Percentiles rank a stretch among this genome's conserved stretches.
These are phyloP conservation scores for Temnothorax nylanderi DNA, from an alignment of 1,140 invertebrate genomes.

Conservation along the genomic window DNA sequence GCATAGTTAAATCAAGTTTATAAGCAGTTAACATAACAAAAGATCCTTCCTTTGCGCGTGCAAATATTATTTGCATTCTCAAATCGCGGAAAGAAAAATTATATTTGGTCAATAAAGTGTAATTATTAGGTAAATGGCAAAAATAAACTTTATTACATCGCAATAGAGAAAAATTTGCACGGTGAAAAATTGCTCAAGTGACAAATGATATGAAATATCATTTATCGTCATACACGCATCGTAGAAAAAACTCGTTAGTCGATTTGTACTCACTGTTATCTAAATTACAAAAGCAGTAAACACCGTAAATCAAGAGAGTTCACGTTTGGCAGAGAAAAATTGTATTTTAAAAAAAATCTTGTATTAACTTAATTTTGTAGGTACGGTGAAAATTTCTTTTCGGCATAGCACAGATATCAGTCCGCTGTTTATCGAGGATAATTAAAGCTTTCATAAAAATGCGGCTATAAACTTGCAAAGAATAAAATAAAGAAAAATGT, in stretches of 20 bases:
- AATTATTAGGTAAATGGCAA: background rate
- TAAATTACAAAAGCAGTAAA: background rate
- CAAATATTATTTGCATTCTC: background rate
- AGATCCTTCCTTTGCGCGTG: background rate
- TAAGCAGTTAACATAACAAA: background rate
- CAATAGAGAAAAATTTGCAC: background rate
- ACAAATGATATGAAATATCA: conserved; percentile 11
- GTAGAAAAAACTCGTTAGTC: background rate
- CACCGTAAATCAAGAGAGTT: background rate
- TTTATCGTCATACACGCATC: background rate
- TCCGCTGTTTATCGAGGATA: background rate
- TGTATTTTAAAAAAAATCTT: conserved; percentile 7
- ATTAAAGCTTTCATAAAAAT: background rate
- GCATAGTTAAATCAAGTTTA: background rate
- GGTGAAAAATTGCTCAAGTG: background rate
- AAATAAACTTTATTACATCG: background rate
- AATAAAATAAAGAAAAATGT: background rate
- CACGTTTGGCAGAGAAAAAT: background rate
- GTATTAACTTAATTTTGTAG: conserved; percentile 6
- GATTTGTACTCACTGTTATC: background rate
- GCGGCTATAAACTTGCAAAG: background rate
- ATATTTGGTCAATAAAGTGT: background rate
- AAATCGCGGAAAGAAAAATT: background rate
- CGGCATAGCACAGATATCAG: background rate
- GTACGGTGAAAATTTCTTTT: background rate